Base-by-base conservation (phyloP, 92 coral and sea anemone species). In the Epizoanthus illoricatus region DNA sequence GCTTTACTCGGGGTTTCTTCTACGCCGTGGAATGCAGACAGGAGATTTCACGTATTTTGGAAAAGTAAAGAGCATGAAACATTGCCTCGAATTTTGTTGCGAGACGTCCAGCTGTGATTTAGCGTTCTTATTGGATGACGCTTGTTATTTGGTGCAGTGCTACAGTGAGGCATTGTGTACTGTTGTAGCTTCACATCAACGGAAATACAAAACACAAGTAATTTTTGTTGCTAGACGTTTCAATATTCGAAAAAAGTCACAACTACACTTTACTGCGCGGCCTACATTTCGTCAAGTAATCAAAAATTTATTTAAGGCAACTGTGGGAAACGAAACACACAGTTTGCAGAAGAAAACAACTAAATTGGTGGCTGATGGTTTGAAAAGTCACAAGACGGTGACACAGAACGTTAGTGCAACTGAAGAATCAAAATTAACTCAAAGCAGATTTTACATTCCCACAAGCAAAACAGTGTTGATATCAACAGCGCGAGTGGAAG, bases 81-180 rank as follows among this genome's bases (percentile, higher is more conserved):
- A 75, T 56, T 96, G 99, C 70, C 89, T 94, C 11, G 24, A 71
- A 24, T 54, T 70, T 47, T 96, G 99, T 79, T 96, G 99, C 65
- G 79, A 59, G 23, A 85, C 75, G 49, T 47, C 61, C 15, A 75
- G 79, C 52, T 96, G 99, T 80, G 99, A 96, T 78, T 84, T 96
- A 17, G 94, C 91, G 15, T 88, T 96, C 63, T 90, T 93, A 92
- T 69, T 94, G 12, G 92, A 90, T 74, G 83, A 85, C 41, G 87
- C 88, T 10, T 96, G 99, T 76, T 93, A 90, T 69, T 85, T 87
- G 20, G 91, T 96, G 24, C 84, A 76, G 47, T 96, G 99, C 75
- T 83, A 69, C 42, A 85, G 80, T 60, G 89, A 83, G 39, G 47
- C 88, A 4, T 68, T 84, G 17, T 96, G 99, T 65, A 84, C 42